phyloP scores from a whole-genome alignment of 2,888 invertebrate genomes.

The Conistra vaccinii region DNA sequence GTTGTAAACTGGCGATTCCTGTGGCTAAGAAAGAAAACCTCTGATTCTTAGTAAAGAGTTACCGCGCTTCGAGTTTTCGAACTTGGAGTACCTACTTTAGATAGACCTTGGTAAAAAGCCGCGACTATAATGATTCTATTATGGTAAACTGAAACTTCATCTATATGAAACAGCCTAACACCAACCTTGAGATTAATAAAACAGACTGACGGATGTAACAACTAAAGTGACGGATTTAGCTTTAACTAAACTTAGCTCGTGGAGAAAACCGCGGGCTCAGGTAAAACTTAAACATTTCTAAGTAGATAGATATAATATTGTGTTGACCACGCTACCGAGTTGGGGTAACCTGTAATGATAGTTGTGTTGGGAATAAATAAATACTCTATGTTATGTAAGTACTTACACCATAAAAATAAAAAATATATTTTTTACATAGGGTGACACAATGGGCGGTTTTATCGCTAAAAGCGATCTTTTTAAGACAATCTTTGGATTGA shows the following conservation, averaged over 20 bases:
- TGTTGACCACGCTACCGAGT: too few species aligned
- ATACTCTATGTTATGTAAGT: too few species aligned
- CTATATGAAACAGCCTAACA: constrained; percentile 26
- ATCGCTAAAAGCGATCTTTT: too few species aligned
- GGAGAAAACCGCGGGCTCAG: too few species aligned
- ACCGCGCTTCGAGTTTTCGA: background rate
- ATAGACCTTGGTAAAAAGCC: constrained; percentile 16
- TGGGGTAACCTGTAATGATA: too few species aligned
- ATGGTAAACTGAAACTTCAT: constrained; percentile 35
- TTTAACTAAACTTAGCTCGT: background rate
- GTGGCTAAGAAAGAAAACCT: background rate
- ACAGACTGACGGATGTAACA: background rate
- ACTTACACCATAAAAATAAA: too few species aligned
- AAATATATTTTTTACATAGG: too few species aligned
- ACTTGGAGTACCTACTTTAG: background rate
- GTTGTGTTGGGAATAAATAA: too few species aligned
- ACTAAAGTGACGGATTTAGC: background rate
- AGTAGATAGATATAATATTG: too few species aligned
- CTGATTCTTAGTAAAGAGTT: constrained; percentile 7
- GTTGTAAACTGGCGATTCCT: background rate
- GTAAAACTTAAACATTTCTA: too few species aligned
- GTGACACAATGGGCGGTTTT: too few species aligned
- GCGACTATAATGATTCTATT: constrained; percentile 27
- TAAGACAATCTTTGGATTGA: background rate
- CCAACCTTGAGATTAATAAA: constrained; percentile 11